Percentiles rank a stretch among this genome's conserved stretches.
phyloP scores from a whole-genome alignment of 2,113 vertebrate genomes.

The Vombatus ursinus region DNA sequence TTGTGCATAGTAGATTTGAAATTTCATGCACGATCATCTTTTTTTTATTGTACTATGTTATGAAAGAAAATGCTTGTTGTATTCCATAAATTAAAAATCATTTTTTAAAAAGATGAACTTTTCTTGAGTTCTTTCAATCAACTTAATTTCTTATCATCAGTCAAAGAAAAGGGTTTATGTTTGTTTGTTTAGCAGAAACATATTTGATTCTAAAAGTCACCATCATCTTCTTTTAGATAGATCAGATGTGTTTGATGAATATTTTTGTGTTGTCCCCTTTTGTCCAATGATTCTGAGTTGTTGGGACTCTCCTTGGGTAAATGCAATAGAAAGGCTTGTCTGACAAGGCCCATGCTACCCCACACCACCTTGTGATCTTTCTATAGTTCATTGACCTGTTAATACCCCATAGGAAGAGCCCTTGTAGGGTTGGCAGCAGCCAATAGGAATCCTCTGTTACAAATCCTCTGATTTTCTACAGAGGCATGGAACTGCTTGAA shows the following conservation, averaged over 20 bases:
- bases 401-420: background rate
- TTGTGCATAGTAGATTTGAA: too few relatives aligned
- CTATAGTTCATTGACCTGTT: background rate
- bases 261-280: accelerated
- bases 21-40: too few relatives aligned
- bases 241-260: background rate
- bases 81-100: too few relatives aligned
- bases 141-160: background rate
- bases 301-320: background rate
- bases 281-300: slow-evolving; percentile 9
- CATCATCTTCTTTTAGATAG: slow-evolving; percentile 15
- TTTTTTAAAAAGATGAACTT: background rate
- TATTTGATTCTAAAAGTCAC: background rate
- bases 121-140: background rate
- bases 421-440: background rate
- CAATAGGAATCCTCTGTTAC: too few relatives aligned
- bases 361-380: background rate
- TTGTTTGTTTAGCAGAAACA: background rate
- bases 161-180: background rate
- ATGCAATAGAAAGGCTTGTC: accelerated
- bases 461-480: accelerated
- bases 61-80: background rate
- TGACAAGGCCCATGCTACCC: background rate
- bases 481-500: background rate
- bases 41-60: too few relatives aligned